These are phyloP conservation scores for Orbicella faveolata DNA, from an alignment of 64 coral and sea anemone species.

Conservation along the genomic window DNA sequence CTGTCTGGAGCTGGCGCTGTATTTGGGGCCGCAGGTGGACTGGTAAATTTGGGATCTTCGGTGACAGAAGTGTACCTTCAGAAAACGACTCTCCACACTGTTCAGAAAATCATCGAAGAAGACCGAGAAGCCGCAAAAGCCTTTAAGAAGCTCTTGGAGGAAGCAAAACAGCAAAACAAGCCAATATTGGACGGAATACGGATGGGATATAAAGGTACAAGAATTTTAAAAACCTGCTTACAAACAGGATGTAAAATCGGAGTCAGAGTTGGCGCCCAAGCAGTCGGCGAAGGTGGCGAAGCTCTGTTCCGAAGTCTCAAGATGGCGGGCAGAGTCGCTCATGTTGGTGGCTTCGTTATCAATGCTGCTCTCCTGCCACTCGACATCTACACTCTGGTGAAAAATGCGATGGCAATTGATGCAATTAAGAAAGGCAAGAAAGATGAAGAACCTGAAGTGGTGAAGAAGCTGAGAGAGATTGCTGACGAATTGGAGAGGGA, in stretches of 20 bases:
- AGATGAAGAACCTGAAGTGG: neutral
- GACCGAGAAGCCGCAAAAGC: neutral
- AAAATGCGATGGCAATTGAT: constrained; percentile 17
- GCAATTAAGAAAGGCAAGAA: constrained; percentile 15
- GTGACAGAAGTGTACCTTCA: neutral
- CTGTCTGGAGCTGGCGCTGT: constrained; percentile 11
- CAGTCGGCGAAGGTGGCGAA: neutral
- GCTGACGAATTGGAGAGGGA: neutral
- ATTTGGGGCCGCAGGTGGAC: constrained; percentile 25
- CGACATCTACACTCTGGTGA: constrained; percentile 49
- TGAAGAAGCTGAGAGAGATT: neutral
- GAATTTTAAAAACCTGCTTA: neutral
- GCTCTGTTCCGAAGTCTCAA: constrained; percentile 32
- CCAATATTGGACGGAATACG: neutral
- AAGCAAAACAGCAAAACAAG: neutral
- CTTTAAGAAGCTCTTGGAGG: neutral
- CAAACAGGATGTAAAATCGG: neutral
- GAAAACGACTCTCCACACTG: neutral
- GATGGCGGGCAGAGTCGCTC: neutral
- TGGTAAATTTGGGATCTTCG: constrained; percentile 4
- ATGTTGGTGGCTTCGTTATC: constrained; percentile 51
- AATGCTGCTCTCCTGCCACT: constrained; percentile 6
- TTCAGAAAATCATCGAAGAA: constrained; percentile 5
- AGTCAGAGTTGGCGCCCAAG: neutral
- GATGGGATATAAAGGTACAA: neutral